Evolutionary conservation across 1,140 invertebrate genomes (phyloP).

Genomic region (Oscheius sp.): DNA sequence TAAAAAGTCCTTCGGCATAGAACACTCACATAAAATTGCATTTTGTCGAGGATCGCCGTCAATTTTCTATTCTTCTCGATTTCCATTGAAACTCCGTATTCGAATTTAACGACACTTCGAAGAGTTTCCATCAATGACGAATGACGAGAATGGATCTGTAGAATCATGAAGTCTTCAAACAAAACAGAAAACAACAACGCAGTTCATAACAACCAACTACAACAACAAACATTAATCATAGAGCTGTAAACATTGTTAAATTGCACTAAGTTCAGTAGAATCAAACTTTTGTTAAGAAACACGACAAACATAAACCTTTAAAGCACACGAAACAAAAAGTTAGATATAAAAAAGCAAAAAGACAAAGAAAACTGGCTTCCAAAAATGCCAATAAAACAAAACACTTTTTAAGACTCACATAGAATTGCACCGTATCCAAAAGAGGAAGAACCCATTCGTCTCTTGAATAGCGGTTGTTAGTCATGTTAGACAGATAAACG

Average conservation of each 20-base stretch:
- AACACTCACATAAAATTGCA: constrained; percentile 46
- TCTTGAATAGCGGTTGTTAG: constrained; percentile 55
- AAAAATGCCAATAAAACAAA: not conserved
- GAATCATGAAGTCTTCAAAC: too few relatives aligned
- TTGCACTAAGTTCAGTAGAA: too few relatives aligned
- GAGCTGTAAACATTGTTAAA: too few relatives aligned
- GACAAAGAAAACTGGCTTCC: not conserved
- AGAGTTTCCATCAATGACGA: not conserved
- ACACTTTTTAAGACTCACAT: constrained; percentile 47
- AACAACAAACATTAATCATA: too few relatives aligned
- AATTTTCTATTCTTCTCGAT: constrained; percentile 30
- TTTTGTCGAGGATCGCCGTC: constrained; percentile 40
- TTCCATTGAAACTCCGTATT: constrained; percentile 40
- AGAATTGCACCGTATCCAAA: constrained; percentile 55
- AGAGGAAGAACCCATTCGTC: constrained; percentile 58
- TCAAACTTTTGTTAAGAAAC: too few relatives aligned
- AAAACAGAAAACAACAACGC: too few relatives aligned
- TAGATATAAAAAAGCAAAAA: not conserved
- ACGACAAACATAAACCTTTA: too few relatives aligned
- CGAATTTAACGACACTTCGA: constrained; percentile 29
- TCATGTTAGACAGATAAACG: constrained; percentile 53
- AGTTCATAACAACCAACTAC: too few relatives aligned
- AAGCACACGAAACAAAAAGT: not conserved
- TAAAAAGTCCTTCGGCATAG: not conserved
- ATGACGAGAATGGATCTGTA: not conserved